These are phyloP conservation scores for Bactericera cockerelli DNA, from an alignment of 1,140 invertebrate species.

Conservation along the genomic window DNA sequence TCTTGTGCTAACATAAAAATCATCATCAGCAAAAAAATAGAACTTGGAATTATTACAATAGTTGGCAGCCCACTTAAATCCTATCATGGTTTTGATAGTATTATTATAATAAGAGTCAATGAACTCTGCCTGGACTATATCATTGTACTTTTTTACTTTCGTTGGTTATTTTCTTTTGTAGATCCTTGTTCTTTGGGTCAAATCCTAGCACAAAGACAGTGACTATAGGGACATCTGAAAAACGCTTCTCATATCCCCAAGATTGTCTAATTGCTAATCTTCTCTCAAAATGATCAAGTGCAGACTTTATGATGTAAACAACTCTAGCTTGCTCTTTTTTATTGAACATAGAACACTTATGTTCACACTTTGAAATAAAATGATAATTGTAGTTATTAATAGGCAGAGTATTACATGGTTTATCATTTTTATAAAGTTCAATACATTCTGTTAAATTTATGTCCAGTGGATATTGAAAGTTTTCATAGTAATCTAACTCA, in stretches of 20 bases:
- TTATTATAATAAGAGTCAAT: slow-evolving; percentile 78
- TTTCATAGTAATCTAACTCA: slow-evolving; percentile 43
- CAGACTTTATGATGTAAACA: slow-evolving; percentile 71
- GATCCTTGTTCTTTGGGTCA: slow-evolving; percentile 26
- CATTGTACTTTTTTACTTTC: slow-evolving; percentile 51
- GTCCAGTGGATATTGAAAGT: slow-evolving; percentile 53
- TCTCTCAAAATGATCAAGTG: slow-evolving; percentile 47
- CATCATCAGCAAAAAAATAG: slow-evolving; percentile 82
- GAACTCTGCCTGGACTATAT: slow-evolving; percentile 72
- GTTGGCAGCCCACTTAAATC: slow-evolving; percentile 62
- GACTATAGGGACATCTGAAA: slow-evolving; percentile 58
- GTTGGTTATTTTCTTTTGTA: slow-evolving; percentile 38
- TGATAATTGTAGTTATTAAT: slow-evolving; percentile 42
- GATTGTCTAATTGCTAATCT: slow-evolving; percentile 58
- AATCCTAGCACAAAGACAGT: slow-evolving; percentile 65
- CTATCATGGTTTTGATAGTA: slow-evolving; percentile 85
- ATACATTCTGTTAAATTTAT: slow-evolving; percentile 39
- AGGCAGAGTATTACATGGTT: slow-evolving; percentile 30
- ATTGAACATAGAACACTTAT: slow-evolving; percentile 33
- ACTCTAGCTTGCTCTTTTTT: slow-evolving; percentile 33
- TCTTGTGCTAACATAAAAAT: slow-evolving; percentile 78
- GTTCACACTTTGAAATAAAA: slow-evolving; percentile 33
- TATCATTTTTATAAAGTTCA: slow-evolving; percentile 33
- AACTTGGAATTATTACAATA: slow-evolving; percentile 59
- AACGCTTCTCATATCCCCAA: slow-evolving; percentile 64